Base-by-base conservation (phyloP, 2,113 vertebrate species). In the Phyllopteryx taeniolatus region DNA sequence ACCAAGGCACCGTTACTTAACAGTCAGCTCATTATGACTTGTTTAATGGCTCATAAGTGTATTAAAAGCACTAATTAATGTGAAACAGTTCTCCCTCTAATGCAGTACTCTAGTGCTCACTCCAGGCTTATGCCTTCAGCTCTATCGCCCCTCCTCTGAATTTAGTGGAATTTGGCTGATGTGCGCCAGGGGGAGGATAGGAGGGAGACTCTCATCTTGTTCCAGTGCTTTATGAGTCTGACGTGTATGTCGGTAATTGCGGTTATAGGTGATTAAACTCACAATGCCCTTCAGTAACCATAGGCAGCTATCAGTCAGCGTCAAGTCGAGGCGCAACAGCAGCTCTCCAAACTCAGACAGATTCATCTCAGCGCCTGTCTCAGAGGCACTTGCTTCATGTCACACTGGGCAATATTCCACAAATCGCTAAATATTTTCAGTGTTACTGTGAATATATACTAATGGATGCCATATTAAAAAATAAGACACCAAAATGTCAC, bases 191-290 rank as follows among this genome's bases (percentile, higher is more conserved):
- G 80, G 80, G 83, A 78, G 84, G 78, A 79, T 86, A 72, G 80
- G 79, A 83, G 67, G 84, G 84, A 85, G 83, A 85, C 82, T 72
- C 90, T 92, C 90, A 92, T 92, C 92, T 93, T 88, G 90, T 93
- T 93, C 91, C 88, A 79, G 84, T 88, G 88, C 86, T 93, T 93
- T 93, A 92, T 92, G 93, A 92, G 90, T 90, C 89, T 86, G 89
- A 92, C 79, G 91, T 91, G 83, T 82, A 90, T 67, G 87, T 91
- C 91, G 88, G 90, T 93, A 92, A 93, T 92, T 94, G 90, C 83
- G 86, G 88, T 93, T 92, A 93, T 94, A 90, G 92, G 92, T 94
- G 91, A 94, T 94, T 94, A 93, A 94, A 94, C 93, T 93, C 91
- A 85, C 79, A 62, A 63, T 94, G 93, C 88, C 92, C 92, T 89